A percentile compares a stretch with the other conserved stretches of the same genome.
Conservation (phyloP, 2,888 invertebrate species). For the Busseola fusca region DNA sequence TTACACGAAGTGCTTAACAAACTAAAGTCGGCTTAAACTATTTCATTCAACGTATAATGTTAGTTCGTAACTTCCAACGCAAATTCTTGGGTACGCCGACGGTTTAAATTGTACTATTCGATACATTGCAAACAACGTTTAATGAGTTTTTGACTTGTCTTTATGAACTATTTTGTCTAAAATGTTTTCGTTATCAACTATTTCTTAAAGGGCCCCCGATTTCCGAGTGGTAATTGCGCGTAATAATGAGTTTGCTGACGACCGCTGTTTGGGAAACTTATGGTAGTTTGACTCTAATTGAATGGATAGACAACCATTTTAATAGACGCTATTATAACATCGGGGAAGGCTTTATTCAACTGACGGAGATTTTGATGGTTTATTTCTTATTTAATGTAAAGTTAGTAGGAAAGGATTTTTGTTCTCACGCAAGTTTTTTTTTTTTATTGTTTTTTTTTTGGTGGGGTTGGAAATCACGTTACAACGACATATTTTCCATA, state of each 20-base stretch:
- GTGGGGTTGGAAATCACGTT: no score
- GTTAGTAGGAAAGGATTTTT: background rate
- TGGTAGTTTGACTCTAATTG: conserved; percentile 28
- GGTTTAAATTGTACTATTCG: conserved; percentile 67
- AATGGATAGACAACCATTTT: conserved; percentile 42
- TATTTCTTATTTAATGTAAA: background rate
- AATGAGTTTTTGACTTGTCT: conserved; percentile 62
- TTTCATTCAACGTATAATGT: conserved; percentile 71
- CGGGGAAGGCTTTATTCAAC: background rate
- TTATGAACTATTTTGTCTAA: conserved; percentile 44
- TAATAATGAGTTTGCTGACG: conserved; percentile 40
- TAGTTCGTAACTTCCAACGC: conserved; percentile 68
- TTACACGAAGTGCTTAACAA: conserved; percentile 69
- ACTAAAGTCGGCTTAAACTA: conserved; percentile 71
- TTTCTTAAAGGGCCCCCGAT: conserved; percentile 24
- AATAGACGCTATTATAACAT: conserved; percentile 29
- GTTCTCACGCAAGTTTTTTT: no score
- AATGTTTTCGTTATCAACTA: conserved; percentile 48
- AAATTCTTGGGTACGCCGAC: conserved; percentile 67
- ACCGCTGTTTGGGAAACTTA: conserved; percentile 42
- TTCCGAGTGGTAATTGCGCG: conserved; percentile 27
- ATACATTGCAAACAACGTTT: conserved; percentile 63
- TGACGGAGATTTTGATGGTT: conserved; percentile 11
- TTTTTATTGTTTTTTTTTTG: no score
- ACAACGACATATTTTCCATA: conserved; percentile 14